A percentile compares a stretch with the other conserved stretches of the same genome.
Conservation (phyloP, 2,113 vertebrate species). For the Diphyllodes magnificus region DNA sequence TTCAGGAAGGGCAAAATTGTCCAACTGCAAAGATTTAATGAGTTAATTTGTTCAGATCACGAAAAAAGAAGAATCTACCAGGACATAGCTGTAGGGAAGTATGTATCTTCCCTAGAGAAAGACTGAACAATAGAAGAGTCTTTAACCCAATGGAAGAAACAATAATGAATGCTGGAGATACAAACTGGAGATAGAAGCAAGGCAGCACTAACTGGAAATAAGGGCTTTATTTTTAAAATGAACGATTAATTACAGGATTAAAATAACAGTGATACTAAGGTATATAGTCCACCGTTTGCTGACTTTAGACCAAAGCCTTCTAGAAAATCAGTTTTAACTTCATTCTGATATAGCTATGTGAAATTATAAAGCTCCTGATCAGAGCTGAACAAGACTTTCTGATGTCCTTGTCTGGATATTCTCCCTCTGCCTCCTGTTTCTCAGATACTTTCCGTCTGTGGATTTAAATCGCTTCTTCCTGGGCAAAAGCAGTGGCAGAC, state of each 20-base stretch:
- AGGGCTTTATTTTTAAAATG: not conserved
- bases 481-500: not conserved
- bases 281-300: not conserved
- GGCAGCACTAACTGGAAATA: not conserved
- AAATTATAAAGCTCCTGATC: not conserved
- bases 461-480: not conserved
- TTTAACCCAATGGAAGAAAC: not conserved
- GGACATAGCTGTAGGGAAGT: not conserved
- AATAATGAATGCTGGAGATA: not conserved
- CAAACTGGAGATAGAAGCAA: not conserved
- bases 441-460: not conserved
- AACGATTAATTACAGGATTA: not conserved
- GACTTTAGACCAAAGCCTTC: not conserved
- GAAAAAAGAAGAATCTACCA: not conserved
- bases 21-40: not conserved
- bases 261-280: not conserved
- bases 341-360: not conserved
- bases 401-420: not conserved
- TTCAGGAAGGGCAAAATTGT: not conserved
- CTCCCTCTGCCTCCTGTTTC: not conserved
- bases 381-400: not conserved
- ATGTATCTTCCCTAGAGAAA: not conserved
- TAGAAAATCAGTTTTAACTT: not conserved
- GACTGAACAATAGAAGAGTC: not conserved
- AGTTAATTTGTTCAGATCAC: not conserved